phyloP scores from a whole-genome alignment of 2,888 invertebrate genomes.

The Drosophila sordidula region DNA sequence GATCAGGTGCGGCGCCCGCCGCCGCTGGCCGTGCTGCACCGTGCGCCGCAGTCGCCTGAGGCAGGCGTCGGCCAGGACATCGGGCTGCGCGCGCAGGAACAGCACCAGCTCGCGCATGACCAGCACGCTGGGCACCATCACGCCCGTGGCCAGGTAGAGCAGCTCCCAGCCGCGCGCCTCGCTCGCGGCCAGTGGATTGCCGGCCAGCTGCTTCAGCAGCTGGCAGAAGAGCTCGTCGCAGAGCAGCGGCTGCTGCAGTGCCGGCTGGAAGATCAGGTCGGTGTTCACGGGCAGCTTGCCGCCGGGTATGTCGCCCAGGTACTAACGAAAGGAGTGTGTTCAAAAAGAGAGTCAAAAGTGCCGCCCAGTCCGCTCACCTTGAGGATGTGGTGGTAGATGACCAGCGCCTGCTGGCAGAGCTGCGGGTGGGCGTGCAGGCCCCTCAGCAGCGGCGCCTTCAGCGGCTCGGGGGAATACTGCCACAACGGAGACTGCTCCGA shows the following conservation, averaged over 20 bases:
- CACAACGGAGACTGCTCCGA: constrained; percentile 88
- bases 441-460: constrained; percentile 92
- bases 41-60: constrained; percentile 92
- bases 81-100: constrained; percentile 90
- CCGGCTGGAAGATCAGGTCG: constrained; percentile 93
- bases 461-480: constrained; percentile 92
- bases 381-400: constrained; percentile 91
- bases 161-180: constrained; percentile 98
- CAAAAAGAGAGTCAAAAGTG: background rate
- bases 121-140: constrained; percentile 91
- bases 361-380: constrained; percentile 86
- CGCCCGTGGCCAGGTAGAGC: constrained; percentile 95
- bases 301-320: constrained; percentile 96
- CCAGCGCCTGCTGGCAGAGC: constrained; percentile 90
- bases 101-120: constrained; percentile 91
- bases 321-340: constrained; percentile 76
- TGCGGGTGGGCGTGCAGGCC: constrained; percentile 90
- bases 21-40: constrained; percentile 90
- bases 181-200: constrained; percentile 92
- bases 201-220: constrained; percentile 96
- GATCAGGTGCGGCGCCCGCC: constrained; percentile 95
- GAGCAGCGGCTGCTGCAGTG: constrained; percentile 90
- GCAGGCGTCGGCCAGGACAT: constrained; percentile 92
- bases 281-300: constrained; percentile 92
- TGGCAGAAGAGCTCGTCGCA: constrained; percentile 97